Conservation (phyloP, 2,797 vertebrate species). For the Falco rusticolus region DNA sequence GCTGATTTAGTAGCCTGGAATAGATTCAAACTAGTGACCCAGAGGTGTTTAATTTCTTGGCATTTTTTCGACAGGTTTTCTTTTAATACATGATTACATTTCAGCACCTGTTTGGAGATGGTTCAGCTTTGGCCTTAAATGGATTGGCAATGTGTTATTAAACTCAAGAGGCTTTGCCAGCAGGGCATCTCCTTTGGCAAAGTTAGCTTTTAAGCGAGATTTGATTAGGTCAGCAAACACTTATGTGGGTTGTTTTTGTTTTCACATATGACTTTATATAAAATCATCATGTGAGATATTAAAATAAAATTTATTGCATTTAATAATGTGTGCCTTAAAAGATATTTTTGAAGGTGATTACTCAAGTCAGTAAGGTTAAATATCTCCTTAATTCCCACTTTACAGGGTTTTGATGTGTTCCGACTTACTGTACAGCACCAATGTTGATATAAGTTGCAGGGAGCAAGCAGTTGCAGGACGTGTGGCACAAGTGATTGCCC, state of each 20-base stretch:
- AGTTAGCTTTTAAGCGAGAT: conserved; percentile 19
- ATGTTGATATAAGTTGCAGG: not conserved
- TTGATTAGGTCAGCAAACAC: conserved; percentile 28
- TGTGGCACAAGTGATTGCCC: conserved; percentile 34
- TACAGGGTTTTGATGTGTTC: not conserved
- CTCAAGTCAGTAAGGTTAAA: not conserved
- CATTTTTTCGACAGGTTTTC: conserved; percentile 60
- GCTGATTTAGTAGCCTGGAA: conserved; percentile 65
- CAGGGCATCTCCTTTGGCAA: conserved; percentile 46
- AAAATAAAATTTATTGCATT: conserved; percentile 4
- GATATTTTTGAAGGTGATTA: not conserved
- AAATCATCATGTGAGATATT: not conserved
- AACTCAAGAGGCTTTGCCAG: conserved; percentile 52
- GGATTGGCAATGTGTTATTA: conserved; percentile 51
- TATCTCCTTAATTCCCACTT: not conserved
- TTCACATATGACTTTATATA: not conserved
- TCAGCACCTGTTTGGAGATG: conserved; percentile 64
- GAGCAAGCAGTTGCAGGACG: not conserved
- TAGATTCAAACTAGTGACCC: conserved; percentile 62
- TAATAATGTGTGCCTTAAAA: not conserved
- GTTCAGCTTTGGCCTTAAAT: conserved; percentile 32
- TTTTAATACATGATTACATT: conserved; percentile 59
- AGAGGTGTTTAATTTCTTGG: conserved; percentile 68
- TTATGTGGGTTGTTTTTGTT: not conserved
- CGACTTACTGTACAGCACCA: not conserved